Evolutionary conservation across 2,113 vertebrate genomes (phyloP).

Genomic region (Cheirogaleus medius): DNA sequence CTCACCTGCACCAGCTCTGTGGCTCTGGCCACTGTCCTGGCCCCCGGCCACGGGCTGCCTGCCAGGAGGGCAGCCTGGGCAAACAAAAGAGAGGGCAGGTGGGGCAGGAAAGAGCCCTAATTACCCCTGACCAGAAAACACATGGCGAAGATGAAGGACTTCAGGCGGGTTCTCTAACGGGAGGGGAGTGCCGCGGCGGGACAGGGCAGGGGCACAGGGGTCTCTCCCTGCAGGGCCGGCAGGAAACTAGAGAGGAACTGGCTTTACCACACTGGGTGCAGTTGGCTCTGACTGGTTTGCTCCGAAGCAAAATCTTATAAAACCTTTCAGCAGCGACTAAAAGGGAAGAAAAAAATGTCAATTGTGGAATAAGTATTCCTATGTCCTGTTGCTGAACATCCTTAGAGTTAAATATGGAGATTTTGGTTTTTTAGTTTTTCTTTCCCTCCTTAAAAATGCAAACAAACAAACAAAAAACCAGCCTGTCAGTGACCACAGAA

Average conservation of each 20-base stretch:
- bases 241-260: constrained; percentile 53
- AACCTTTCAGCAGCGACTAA: not conserved
- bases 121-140: not conserved
- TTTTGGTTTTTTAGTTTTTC: not conserved
- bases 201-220: too few relatives aligned
- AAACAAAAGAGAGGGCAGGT: not conserved
- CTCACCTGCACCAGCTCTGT: not conserved
- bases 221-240: not conserved
- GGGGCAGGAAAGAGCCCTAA: not conserved
- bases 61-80: not conserved
- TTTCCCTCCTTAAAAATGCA: not conserved
- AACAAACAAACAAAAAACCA: not conserved
- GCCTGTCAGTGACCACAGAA: not conserved
- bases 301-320: not conserved
- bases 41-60: not conserved
- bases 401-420: not conserved
- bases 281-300: not conserved
- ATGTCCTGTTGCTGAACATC: not conserved
- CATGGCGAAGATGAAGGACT: not conserved
- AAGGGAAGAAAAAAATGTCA: not conserved
- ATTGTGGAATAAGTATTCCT: accelerated
- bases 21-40: accelerated
- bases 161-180: not conserved
- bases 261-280: accelerated
- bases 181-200: not conserved